phyloP scores from a whole-genome alignment of 2,888 invertebrate species.

The Meandrusa payeni region DNA sequence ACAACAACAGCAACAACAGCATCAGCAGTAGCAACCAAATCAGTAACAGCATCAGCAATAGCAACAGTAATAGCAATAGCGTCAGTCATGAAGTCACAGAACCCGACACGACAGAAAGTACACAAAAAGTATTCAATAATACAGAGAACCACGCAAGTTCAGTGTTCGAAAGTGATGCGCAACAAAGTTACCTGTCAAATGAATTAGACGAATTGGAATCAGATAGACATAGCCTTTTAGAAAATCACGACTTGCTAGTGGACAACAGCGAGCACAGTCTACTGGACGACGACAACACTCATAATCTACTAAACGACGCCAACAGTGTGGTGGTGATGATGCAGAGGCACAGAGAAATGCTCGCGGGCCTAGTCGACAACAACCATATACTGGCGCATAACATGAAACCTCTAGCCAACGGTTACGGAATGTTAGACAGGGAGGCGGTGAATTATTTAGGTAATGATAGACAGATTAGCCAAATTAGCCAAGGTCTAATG shows the following conservation, averaged over 20 bases:
- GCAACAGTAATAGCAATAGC: constrained; percentile 54
- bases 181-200: constrained; percentile 56
- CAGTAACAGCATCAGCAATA: no score
- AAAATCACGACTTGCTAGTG: constrained; percentile 69
- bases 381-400: constrained; percentile 55
- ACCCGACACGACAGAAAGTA: constrained; percentile 38
- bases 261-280: constrained; percentile 71
- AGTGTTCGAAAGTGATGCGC: constrained; percentile 61
- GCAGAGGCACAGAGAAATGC: constrained; percentile 68
- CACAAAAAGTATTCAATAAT: constrained; percentile 32
- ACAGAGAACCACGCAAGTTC: constrained; percentile 38
- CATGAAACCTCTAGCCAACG: constrained; percentile 61
- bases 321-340: constrained; percentile 62
- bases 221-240: constrained; percentile 73
- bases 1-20: constrained; percentile 36
- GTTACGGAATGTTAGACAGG: constrained; percentile 64
- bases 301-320: constrained; percentile 60
- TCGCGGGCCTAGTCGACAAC: constrained; percentile 62
- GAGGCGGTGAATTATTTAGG: constrained; percentile 58
- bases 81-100: constrained; percentile 56
- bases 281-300: constrained; percentile 65
- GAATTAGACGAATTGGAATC: constrained; percentile 72
- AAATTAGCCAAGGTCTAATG: constrained; percentile 62
- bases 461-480: constrained; percentile 65
- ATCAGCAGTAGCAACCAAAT: no score